A percentile compares a stretch with the other conserved stretches of the same genome.
These are phyloP conservation scores for Mus caroli DNA, from an alignment of 2,797 vertebrate species.

Conservation along the genomic window DNA sequence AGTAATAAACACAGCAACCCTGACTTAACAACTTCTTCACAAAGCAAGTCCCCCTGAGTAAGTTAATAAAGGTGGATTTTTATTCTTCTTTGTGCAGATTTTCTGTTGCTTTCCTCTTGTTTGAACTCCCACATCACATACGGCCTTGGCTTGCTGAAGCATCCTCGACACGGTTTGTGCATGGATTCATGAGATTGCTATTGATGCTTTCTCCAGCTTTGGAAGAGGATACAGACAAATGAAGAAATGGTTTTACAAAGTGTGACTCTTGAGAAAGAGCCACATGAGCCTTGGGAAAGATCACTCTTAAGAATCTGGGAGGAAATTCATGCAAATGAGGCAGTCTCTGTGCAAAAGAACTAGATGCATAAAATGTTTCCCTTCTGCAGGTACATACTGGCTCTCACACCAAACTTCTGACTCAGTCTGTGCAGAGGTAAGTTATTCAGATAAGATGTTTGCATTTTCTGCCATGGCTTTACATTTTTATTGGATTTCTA, in stretches of 20 bases:
- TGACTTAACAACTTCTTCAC: slow-evolving; percentile 86
- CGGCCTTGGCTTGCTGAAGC: not conserved
- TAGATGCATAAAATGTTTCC: not conserved
- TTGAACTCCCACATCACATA: not conserved
- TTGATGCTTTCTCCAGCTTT: not conserved
- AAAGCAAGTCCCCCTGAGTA: slow-evolving; percentile 85
- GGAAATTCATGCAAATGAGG: not conserved
- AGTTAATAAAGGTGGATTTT: slow-evolving; percentile 70
- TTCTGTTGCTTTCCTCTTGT: not conserved
- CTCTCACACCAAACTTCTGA: not conserved
- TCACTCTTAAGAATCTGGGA: not conserved
- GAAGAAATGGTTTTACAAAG: not conserved
- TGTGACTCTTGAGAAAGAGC: not conserved
- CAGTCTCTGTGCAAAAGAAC: not conserved
- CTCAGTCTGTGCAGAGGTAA: not conserved
- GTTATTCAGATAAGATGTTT: not conserved
- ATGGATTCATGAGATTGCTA: not conserved
- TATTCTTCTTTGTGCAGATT: not conserved
- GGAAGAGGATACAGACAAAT: not conserved
- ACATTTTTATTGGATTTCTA: slow-evolving; percentile 7
- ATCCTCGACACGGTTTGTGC: not conserved
- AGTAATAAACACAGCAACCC: slow-evolving; percentile 89
- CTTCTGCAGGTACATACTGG: not conserved
- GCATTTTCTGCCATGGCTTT: slow-evolving; percentile 32
- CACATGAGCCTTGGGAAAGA: not conserved